phyloP scores from a whole-genome alignment of 2,797 vertebrate species.

The Spinus olivaceus region DNA sequence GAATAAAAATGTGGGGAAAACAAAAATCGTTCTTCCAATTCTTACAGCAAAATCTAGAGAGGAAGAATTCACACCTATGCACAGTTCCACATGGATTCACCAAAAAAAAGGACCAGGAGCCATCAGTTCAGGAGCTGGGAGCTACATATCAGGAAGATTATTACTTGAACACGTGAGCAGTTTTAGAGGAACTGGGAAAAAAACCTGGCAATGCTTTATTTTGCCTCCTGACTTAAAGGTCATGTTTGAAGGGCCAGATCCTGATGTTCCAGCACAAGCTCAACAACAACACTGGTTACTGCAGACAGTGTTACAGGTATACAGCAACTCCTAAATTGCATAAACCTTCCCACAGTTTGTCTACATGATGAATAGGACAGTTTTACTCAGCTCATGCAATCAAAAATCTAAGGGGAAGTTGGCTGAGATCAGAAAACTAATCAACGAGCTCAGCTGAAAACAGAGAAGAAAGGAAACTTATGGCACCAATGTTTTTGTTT shows the following conservation, averaged over 20 bases:
- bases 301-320: neutral
- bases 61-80: neutral
- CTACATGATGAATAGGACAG: neutral
- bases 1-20: neutral
- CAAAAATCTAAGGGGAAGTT: neutral
- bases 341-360: neutral
- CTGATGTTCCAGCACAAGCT: neutral
- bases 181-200: neutral
- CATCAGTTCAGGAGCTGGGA: neutral
- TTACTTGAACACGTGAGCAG: neutral
- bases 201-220: neutral
- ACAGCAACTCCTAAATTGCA: neutral
- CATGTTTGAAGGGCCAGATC: neutral
- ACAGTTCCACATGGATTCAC: neutral
- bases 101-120: neutral
- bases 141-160: neutral
- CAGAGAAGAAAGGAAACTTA: neutral
- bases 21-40: neutral
- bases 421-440: neutral
- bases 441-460: neutral
- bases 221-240: neutral
- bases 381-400: neutral
- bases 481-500: neutral
- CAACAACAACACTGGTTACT: neutral
- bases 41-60: neutral